A percentile compares a stretch with the other conserved stretches of the same genome.
Evolutionary conservation across 2,797 vertebrate species (phyloP).

Genomic region (Macrochelys suwanniensis): DNA sequence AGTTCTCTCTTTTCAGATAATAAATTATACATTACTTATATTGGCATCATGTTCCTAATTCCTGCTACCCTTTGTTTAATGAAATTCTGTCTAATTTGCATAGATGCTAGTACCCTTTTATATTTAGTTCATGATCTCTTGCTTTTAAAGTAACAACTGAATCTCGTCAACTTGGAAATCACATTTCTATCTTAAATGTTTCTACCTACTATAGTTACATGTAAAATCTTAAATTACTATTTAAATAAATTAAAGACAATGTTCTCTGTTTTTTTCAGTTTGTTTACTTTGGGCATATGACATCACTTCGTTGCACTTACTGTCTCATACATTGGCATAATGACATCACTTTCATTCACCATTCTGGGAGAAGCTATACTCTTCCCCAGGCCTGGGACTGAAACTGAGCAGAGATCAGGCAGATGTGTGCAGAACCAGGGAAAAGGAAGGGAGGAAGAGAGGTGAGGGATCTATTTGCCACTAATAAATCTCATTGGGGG

Average conservation of each 20-base stretch:
- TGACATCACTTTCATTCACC: not conserved
- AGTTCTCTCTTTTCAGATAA: not conserved
- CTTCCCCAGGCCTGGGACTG: not conserved
- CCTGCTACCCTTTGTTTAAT: constrained; percentile 8
- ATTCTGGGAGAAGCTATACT: constrained; percentile 14
- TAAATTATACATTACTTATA: not conserved
- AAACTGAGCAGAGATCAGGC: not conserved
- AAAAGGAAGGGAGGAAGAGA: not conserved
- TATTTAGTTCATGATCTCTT: constrained; percentile 45
- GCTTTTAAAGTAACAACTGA: constrained; percentile 42
- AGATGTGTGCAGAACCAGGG: not conserved
- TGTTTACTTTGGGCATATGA: not conserved
- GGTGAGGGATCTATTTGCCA: not conserved
- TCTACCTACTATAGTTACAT: not conserved
- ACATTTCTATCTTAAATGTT: not conserved
- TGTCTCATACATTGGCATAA: not conserved
- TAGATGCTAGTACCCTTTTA: not conserved
- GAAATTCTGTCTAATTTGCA: constrained; percentile 14
- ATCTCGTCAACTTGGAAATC: constrained; percentile 6
- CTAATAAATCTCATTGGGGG: not conserved
- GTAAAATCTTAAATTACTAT: not conserved
- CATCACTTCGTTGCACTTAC: constrained; percentile 45
- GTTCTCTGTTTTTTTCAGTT: not conserved
- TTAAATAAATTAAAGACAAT: not conserved
- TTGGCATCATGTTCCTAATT: constrained; percentile 41